These are phyloP conservation scores for Sebastes oblongus DNA, from an alignment of 2,797 vertebrate genomes.

Conservation along the genomic window DNA sequence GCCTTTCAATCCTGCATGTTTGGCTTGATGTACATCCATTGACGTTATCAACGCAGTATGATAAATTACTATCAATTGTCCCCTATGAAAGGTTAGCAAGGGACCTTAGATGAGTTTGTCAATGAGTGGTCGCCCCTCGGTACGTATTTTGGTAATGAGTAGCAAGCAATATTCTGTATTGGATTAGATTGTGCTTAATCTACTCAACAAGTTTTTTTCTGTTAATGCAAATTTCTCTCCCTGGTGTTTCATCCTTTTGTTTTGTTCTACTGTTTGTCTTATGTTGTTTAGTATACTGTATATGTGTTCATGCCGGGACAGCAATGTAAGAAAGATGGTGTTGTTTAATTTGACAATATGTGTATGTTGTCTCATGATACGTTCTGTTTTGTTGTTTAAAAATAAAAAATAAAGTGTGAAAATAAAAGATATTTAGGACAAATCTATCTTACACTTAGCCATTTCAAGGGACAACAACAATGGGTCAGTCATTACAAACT, in stretches of 20 bases:
- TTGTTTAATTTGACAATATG: neutral
- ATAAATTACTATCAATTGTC: neutral
- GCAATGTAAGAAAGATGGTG: neutral
- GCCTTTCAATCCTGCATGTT: neutral
- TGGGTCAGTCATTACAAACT: neutral
- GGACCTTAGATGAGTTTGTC: neutral
- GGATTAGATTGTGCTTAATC: neutral
- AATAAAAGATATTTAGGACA: neutral
- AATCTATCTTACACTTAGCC: neutral
- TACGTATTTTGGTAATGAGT: neutral
- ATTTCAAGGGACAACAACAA: neutral
- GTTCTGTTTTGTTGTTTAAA: neutral
- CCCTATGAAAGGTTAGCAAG: neutral
- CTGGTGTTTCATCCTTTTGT: neutral
- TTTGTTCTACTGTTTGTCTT: too few relatives aligned
- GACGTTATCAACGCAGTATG: neutral
- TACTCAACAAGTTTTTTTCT: neutral
- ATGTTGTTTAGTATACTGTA: too few relatives aligned
- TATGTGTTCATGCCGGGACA: neutral
- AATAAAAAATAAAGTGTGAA: neutral
- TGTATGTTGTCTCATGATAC: neutral
- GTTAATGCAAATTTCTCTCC: neutral
- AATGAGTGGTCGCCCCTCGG: neutral
- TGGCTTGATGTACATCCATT: neutral
- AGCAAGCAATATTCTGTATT: fast-evolving